Base-by-base conservation (phyloP, 2,797 vertebrate species). In the Arnoldichthys spilopterus region DNA sequence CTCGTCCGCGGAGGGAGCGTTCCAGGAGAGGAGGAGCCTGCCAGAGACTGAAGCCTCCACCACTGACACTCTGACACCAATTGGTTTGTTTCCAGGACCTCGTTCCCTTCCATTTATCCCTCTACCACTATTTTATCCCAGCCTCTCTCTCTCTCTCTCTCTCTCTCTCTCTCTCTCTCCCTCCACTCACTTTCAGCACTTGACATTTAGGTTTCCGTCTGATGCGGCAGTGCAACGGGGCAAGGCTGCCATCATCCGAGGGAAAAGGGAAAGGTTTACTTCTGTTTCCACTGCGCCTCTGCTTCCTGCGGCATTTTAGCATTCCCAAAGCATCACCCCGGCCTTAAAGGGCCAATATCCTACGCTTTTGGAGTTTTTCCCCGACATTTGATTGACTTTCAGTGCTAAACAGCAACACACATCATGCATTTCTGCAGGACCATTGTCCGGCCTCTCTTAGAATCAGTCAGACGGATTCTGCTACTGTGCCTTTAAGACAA, bases 1-100 rank as follows among this genome's bases (percentile, higher is more conserved):
- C 78, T 80, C 81, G 24, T 80, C 83, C 70, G 74, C 85, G 86
- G 77, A 81, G 26, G 47, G 70, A 82, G 82, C 59, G 72, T 70
- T 87, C 86, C 81, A 75, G 86, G 58, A 76, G 43, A 63, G 53
- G 13, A 22, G 61, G 9, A 58, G 79, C 74, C 16, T 28, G 58
- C 62, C 76, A 67, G 78, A 78, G 37, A 32, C 32, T 82, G 78
- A 70, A 75, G 66, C 72, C 81, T 86, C 51, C 67, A 80, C 81
- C 64, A 72, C 77, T 68, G 43, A 68, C 76, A 63, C 40, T 43
- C 59, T 79, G 49, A 74, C 66, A 74, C 62, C 64, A 64, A 66
- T 63, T 75, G 53, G 59, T 64, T 66, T 72, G 62, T 79, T 79
- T 74, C 73, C 66, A 22, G 74, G 56, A 77, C 58, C 76, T 84